Evolutionary conservation across 2,888 invertebrate species (phyloP), one percentile per base, ranked within the genome.

Genomic region (Dolichopus griseipennis): DNA sequence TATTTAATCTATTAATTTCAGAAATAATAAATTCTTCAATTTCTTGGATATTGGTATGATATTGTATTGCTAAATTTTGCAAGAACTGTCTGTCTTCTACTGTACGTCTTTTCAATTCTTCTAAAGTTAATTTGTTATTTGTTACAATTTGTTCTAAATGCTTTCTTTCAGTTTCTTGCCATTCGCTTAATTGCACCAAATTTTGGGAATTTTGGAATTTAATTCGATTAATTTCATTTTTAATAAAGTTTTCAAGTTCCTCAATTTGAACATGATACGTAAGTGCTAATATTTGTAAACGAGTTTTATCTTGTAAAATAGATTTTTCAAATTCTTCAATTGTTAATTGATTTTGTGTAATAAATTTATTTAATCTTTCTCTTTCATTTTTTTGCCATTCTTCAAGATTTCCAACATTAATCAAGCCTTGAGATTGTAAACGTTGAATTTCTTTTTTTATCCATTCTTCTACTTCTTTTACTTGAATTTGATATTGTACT

Each of bases 21-120:
- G 77, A 74, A 37, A 77, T 77, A 4, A 79, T 75, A 80, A 80
- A 80, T 41, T 77, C 76, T 67, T 79, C 78, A 62, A 80, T 78
- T 70, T 80, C 79, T 67, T 79, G 78, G 1, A 79, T 78, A 2
- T 76, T 76, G 21, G 79, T 77, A 52, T 78, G 78, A 68, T 80
- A 76, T 70, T 78, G 77, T 64, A 76, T 75, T 10, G 80, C 79
- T 52, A 78, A 68, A 15, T 75, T 75, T 43, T 78, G 77, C 1
- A 80, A 68, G 70, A 79, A 78, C 0, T 74, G 76, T 63, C 77
- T 77, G 68, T 80, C 79, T 41, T 74, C 74, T 62, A 75, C 73
- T 7, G 80, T 77, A 68, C 73, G 75, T 5, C 72, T 72, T 68
- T 79, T 75, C 65, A 80, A 70, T 67, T 80, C 79, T 63, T 76